phyloP scores from a whole-genome alignment of 2,113 vertebrate species.

The Crotalus tigris region DNA sequence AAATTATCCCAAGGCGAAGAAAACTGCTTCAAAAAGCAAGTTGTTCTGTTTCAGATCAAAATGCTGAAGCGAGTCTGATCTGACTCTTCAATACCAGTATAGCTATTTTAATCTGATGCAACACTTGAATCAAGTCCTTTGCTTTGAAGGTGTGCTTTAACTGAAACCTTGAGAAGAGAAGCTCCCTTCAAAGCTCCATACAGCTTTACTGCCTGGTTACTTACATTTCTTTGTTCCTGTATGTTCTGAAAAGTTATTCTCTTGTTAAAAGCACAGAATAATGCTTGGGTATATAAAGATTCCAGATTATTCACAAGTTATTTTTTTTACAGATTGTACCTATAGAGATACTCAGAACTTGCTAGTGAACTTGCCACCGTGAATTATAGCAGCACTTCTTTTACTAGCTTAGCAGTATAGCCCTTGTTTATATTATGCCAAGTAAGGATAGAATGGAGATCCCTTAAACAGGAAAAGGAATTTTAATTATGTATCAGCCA shows the following conservation, averaged over 20 bases:
- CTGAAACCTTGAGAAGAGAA: background rate
- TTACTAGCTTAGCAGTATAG: background rate
- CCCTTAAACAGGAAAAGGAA: background rate
- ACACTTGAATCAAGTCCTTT: background rate
- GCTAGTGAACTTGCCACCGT: background rate
- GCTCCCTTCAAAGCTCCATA: background rate
- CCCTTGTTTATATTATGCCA: background rate
- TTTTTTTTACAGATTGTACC: background rate
- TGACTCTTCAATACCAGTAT: background rate
- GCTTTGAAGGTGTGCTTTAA: background rate
- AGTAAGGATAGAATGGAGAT: background rate
- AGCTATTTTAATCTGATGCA: background rate
- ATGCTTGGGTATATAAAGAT: background rate
- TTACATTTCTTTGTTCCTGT: background rate
- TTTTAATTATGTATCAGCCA: background rate
- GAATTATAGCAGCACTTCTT: background rate
- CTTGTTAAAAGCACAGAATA: background rate
- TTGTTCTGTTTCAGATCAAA: background rate
- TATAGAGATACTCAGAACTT: background rate
- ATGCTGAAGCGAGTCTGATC: background rate
- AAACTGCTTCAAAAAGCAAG: background rate
- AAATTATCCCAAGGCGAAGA: background rate
- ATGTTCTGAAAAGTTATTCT: background rate
- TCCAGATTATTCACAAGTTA: background rate
- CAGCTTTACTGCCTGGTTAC: background rate